Evolutionary conservation across 1,140 invertebrate genomes (phyloP).

Genomic region (Zophobas atratus): DNA sequence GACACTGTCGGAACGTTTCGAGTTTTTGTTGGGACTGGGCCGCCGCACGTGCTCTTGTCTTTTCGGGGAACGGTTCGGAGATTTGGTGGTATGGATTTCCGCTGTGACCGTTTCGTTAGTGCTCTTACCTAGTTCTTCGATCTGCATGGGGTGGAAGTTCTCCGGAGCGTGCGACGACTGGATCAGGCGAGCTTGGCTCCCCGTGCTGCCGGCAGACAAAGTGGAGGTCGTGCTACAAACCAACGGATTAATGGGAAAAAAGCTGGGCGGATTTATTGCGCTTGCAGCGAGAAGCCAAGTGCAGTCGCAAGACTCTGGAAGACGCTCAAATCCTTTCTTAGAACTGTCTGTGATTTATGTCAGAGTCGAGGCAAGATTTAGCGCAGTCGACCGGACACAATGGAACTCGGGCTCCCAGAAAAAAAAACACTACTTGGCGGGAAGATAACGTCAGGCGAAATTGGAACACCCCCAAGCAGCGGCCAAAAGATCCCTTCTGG

Average conservation of each 20-base stretch:
- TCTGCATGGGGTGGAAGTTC: slow-evolving; percentile 87
- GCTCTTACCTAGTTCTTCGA: slow-evolving; percentile 89
- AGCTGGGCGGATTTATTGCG: slow-evolving; percentile 11
- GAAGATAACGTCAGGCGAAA: no score
- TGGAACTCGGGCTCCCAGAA: no score
- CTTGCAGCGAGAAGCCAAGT: no score
- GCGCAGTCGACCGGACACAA: no score
- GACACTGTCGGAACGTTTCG: slow-evolving; percentile 54
- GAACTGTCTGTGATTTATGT: no score
- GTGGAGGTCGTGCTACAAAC: slow-evolving; percentile 89
- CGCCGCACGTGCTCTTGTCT: slow-evolving; percentile 47
- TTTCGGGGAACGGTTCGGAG: slow-evolving; percentile 60
- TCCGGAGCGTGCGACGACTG: slow-evolving; percentile 94
- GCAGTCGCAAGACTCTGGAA: no score
- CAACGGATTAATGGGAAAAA: slow-evolving; percentile 14
- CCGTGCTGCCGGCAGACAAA: slow-evolving; percentile 93
- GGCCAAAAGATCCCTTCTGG: no score
- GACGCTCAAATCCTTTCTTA: no score
- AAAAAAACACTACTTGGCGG: no score
- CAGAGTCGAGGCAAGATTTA: no score
- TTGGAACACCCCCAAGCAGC: no score
- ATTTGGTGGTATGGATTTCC: slow-evolving; percentile 59
- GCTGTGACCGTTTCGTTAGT: slow-evolving; percentile 58
- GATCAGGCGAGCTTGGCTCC: slow-evolving; percentile 93
- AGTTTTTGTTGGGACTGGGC: slow-evolving; percentile 52